Evolutionary conservation across 1,140 invertebrate species (phyloP), one percentile per base, ranked within the genome.

Genomic region (Glomeris maerens): DNA sequence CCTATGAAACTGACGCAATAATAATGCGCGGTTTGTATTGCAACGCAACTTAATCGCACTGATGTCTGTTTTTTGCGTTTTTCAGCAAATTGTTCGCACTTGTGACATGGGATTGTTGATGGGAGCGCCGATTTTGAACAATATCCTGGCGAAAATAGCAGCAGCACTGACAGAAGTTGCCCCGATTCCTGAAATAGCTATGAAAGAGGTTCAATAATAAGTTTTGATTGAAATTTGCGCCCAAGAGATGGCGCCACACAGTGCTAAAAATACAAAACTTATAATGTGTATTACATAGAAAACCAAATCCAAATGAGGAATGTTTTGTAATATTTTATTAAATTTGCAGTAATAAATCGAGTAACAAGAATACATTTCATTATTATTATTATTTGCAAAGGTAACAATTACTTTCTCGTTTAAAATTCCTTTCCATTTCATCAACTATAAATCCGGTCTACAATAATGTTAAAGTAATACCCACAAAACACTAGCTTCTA

Each of bases 31-130:
- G n/a, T n/a, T n/a, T n/a, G n/a, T n/a, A n/a, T n/a, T n/a, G n/a
- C n/a, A n/a, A n/a, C n/a, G n/a, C n/a, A n/a, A n/a, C n/a, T n/a
- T 36, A 36, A 36, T 36, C 10, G 17, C 17, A 36, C 10, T 21
- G 22, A 39, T 22, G 26, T 41, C 17, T 26, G 39, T n/a, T 41
- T 50, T 14, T 49, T 50, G 7, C 57, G 31, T n/a, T 27, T 26
- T 55, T 59, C 26, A 71, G 57, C 64, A 77, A 56, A 72, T 77
- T 29, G 73, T 85, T 45, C 72, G 78, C 64, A 75, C 77, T 49
- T 75, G 84, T 63, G 88, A 93, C 67, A 78, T 80, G 71, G 87
- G 84, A 2, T 69, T 91, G 52, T 63, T 92, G 20, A 78, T 91
- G 71, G 86, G 85, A 10, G 78, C 78, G 40, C 81, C 83, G 7